Conservation (phyloP, 2,113 vertebrate species). For the Corythoichthys haematopterus region DNA sequence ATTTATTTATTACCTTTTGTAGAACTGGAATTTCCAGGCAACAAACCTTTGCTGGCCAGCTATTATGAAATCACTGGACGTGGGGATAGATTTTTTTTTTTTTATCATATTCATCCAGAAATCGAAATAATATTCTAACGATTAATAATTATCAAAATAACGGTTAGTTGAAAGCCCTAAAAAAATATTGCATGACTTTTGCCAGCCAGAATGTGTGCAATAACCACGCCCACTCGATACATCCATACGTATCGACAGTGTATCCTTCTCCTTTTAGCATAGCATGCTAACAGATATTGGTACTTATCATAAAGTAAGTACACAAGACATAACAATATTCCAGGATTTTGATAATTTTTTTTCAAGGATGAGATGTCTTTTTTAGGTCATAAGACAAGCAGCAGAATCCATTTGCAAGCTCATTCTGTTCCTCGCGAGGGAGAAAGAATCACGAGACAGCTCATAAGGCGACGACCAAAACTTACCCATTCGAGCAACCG, state of each 20-base stretch:
- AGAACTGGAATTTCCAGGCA: too few species aligned
- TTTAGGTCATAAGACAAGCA: not conserved
- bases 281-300: not conserved
- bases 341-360: not conserved
- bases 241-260: not conserved
- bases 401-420: not conserved
- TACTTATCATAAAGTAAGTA: not conserved
- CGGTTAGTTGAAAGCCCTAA: not conserved
- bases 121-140: too few species aligned
- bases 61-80: too few species aligned
- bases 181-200: not conserved
- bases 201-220: not conserved
- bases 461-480: slow-evolving; percentile 30
- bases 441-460: not conserved
- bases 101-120: too few species aligned
- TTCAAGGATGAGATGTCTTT: not conserved
- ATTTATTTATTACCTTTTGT: too few species aligned
- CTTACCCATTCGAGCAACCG: slow-evolving; percentile 90
- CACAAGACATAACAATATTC: not conserved
- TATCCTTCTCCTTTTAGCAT: not conserved
- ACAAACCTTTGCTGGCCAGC: too few species aligned
- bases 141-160: too few species aligned
- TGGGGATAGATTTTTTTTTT: too few species aligned
- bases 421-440: not conserved
- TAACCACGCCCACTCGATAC: not conserved